A percentile compares a stretch with the other conserved stretches of the same genome.
These are phyloP conservation scores for Ethmia dodecea DNA, from an alignment of 2,888 invertebrate genomes.

Conservation along the genomic window DNA sequence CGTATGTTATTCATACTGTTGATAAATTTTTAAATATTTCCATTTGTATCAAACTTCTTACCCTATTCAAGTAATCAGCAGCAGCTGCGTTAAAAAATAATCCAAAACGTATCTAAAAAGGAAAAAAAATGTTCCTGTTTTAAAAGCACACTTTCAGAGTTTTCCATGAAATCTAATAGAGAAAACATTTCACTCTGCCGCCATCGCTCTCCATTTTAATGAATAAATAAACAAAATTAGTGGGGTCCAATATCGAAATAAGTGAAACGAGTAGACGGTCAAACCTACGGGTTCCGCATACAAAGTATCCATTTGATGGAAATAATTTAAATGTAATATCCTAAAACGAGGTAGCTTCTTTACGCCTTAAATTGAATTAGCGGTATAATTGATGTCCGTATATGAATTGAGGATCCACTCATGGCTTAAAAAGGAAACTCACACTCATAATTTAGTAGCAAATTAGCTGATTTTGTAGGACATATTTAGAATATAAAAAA, in stretches of 20 bases:
- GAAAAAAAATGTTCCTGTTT: not conserved
- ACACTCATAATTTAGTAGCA: no score
- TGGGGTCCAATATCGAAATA: slow-evolving; percentile 67
- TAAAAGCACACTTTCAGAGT: slow-evolving; percentile 41
- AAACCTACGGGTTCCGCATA: slow-evolving; percentile 56
- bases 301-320: slow-evolving; percentile 56
- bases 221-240: slow-evolving; percentile 75
- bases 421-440: no score
- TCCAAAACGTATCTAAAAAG: not conserved
- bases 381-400: no score
- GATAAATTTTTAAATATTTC: no score
- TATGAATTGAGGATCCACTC: no score
- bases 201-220: slow-evolving; percentile 68
- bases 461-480: no score
- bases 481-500: no score
- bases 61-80: no score
- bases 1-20: no score
- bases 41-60: no score
- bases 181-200: slow-evolving; percentile 45
- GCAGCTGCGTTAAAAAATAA: not conserved
- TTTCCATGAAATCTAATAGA: slow-evolving; percentile 63
- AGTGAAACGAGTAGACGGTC: slow-evolving; percentile 60
- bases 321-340: slow-evolving; percentile 54
- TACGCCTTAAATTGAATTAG: no score
- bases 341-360: no score